A percentile compares a stretch with the other conserved stretches of the same genome.
These are phyloP conservation scores for Illadopsis cleaveri DNA, from an alignment of 2,113 vertebrate species.

Conservation along the genomic window DNA sequence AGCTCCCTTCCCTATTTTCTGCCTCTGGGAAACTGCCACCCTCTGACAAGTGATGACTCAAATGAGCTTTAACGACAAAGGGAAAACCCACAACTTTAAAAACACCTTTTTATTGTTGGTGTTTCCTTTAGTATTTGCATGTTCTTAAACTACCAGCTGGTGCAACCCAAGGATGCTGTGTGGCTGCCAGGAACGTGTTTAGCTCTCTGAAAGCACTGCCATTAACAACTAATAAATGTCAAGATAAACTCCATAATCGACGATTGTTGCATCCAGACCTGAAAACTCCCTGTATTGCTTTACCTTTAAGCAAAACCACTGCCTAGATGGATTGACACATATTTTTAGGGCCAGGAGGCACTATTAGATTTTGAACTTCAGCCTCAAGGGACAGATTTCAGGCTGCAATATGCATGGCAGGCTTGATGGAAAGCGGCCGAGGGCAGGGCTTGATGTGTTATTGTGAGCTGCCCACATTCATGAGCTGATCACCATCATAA, in stretches of 20 bases:
- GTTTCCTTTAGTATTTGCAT: not conserved
- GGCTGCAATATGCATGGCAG: not conserved
- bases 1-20: not conserved
- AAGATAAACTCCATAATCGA: not conserved
- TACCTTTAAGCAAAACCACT: slow-evolving; percentile 2
- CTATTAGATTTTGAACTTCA: not conserved
- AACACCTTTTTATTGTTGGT: not conserved
- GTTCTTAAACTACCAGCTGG: not conserved
- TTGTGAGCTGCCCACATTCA: not conserved
- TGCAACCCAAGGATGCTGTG: not conserved
- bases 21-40: not conserved
- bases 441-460: not conserved
- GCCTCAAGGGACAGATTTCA: not conserved
- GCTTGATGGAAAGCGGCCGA: not conserved
- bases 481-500: not conserved
- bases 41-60: not conserved
- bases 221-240: slow-evolving; percentile 32
- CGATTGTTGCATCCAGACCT: not conserved
- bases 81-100: not conserved
- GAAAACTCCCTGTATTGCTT: not conserved
- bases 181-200: not conserved
- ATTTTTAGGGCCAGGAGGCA: not conserved
- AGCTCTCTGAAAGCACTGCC: slow-evolving; percentile 1
- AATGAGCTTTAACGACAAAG: not conserved
- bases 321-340: not conserved